These are phyloP conservation scores for Cirrhinus molitorella DNA, from an alignment of 2,797 vertebrate genomes.

Conservation along the genomic window DNA sequence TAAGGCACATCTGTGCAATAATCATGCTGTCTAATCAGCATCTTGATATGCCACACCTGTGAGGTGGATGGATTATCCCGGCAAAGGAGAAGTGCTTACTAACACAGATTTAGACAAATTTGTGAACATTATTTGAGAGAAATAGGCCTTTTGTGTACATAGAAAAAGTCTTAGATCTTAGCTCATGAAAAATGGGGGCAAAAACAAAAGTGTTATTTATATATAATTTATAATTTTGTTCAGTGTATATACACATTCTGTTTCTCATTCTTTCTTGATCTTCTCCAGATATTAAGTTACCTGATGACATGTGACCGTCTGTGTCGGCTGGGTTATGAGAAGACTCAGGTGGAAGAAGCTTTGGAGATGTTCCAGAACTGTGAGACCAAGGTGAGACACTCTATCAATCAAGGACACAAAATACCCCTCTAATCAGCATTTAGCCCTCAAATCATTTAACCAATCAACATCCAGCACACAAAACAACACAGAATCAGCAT, in stretches of 20 bases:
- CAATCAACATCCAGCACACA: accelerated
- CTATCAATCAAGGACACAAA: neutral
- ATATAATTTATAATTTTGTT: too few relatives aligned
- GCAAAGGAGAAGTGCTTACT: too few relatives aligned
- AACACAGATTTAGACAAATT: too few relatives aligned
- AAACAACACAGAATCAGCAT: neutral
- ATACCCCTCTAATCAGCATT: neutral
- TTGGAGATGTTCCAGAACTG: constrained; percentile 98
- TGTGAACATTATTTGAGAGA: too few relatives aligned
- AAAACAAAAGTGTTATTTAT: too few relatives aligned
- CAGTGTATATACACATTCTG: neutral
- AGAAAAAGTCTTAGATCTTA: too few relatives aligned
- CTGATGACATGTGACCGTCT: constrained; percentile 85
- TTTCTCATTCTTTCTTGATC: neutral
- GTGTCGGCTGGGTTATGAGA: constrained; percentile 88
- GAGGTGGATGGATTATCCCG: too few relatives aligned
- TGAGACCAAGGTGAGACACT: constrained; percentile 86
- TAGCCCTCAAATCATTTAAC: neutral
- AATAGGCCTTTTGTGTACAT: too few relatives aligned
- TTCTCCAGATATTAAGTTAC: constrained; percentile 87
- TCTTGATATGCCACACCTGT: too few relatives aligned
- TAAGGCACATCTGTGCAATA: too few relatives aligned
- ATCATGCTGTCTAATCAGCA: too few relatives aligned
- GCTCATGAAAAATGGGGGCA: too few relatives aligned
- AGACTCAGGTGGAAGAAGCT: constrained; percentile 92